Base-by-base conservation (phyloP, 2,888 invertebrate species). In the Micoletzkya japonica region DNA sequence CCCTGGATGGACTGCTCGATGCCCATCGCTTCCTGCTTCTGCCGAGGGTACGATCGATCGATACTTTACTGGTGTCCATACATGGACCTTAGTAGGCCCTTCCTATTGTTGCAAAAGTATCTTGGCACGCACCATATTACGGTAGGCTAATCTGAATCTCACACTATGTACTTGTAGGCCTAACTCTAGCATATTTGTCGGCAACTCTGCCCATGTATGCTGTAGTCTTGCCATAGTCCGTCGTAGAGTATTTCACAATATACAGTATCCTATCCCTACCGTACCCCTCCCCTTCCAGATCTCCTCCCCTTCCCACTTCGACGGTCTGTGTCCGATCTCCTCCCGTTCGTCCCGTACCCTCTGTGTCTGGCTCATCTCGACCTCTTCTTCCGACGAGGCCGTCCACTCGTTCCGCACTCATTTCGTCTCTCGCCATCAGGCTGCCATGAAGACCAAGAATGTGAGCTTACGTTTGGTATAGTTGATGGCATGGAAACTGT, bases 241-340 rank as follows among this genome's bases (percentile, higher is more conserved):
- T n/a, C n/a, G n/a, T n/a, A n/a, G n/a, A n/a, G n/a, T n/a, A n/a
- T n/a, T n/a, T n/a, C n/a, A n/a, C n/a, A n/a, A n/a, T n/a, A n/a
- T n/a, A n/a, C n/a, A n/a, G n/a, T n/a, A n/a, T n/a, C n/a, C n/a
- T n/a, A n/a, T n/a, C n/a, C n/a, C n/a, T n/a, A n/a, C n/a, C n/a
- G n/a, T n/a, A n/a, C n/a, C n/a, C n/a, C n/a, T 26, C 24, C 24
- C 17, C 34, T 61, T 78, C 39, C 70, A 82, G 82, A 75, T 88
- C 6, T 87, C 87, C 0, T 87, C 87, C 4, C 86, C 86, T 72
- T 73, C 73, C 20, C 80, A 86, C 67, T 86, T 88, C 75, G 86
- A 88, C 71, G 85, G 87, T 24, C 79, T 88, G 2, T 88, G 88
- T 77, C 88, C 87, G 2, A 78, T 82, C 0, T 80, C 79, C 14